Base-by-base conservation (phyloP, 2,113 vertebrate genomes). In the Datnioides undecimradiatus region DNA sequence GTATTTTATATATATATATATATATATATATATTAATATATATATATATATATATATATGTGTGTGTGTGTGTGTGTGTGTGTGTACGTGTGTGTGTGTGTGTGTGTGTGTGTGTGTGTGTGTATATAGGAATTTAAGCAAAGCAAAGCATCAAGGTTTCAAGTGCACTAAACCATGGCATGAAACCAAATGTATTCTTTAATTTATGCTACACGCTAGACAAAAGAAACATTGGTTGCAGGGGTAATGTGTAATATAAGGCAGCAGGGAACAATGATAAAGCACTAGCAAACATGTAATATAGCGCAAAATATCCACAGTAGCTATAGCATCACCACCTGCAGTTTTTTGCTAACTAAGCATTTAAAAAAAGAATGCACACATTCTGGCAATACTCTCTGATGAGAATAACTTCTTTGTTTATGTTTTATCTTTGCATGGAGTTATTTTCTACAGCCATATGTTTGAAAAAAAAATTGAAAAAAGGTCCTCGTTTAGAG, bases 231-330 rank as follows among this genome's bases (percentile, higher is more conserved):
- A 62, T 66, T 74, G 69, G 67, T 73, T 84, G 79, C 73, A 71
- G 80, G 36, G 34, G 68, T 75, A 83, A 84, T 87, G 58, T 76
- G 55, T 77, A 86, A 73, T 79, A 60, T 69, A 33, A 73, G 73
- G 78, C 80, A 76, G 52, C 74, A 62, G 66, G 72, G 75, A 73
- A 55, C 79, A 87, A 73, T 88, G 85, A 90, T 71, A 67, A 87
- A 88, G 73, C 62, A 86, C 73, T 41, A 31, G 57, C 68, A 74
- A 81, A 80, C 71, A 65, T 79, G 49, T 49, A 74, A 65, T 79
- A 54, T 49, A 74, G 40, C 25, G 36, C 36, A 43, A 57, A 57
- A 76, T 71, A 73, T 80, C 41, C 70, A 33, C 71, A 77, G 67
- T 23, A 62, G 72, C 45, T 57, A 51, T 58, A 79, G 59, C 69